Conservation (phyloP, 2,797 vertebrate genomes). For the Argya squamiceps region DNA sequence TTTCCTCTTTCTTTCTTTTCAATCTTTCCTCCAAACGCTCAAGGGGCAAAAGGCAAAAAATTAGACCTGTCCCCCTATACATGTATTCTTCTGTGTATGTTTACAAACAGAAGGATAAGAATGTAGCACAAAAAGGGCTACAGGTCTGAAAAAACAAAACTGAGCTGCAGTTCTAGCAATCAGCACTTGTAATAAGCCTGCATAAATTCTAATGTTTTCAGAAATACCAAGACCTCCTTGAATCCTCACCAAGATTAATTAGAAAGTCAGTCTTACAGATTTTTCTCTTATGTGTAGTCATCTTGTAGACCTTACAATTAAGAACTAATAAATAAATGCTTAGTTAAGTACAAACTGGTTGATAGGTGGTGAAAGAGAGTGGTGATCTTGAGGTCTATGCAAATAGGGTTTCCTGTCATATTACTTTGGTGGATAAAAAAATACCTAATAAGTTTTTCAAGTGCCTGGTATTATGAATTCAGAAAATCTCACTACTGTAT, state of each 20-base stretch:
- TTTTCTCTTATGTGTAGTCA: slow-evolving; percentile 79
- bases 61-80: not conserved
- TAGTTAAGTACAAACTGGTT: slow-evolving; percentile 73
- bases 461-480: slow-evolving; percentile 21
- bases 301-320: slow-evolving; percentile 72
- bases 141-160: slow-evolving; percentile 39
- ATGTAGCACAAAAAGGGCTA: not conserved
- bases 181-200: slow-evolving; percentile 28
- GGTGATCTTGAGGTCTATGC: slow-evolving; percentile 64
- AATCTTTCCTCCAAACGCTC: not conserved
- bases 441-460: slow-evolving; percentile 56
- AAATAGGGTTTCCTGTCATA: slow-evolving; percentile 60
- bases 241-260: slow-evolving; percentile 77
- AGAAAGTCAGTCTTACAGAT: slow-evolving; percentile 71
- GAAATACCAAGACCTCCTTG: slow-evolving; percentile 69
- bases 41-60: not conserved
- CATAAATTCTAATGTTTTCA: slow-evolving; percentile 67
- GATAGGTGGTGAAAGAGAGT: slow-evolving; percentile 72
- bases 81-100: not conserved
- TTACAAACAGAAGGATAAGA: not conserved
- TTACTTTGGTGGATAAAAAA: slow-evolving; percentile 68
- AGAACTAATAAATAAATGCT: slow-evolving; percentile 79
- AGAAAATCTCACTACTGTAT: not conserved
- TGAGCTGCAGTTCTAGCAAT: slow-evolving; percentile 38
- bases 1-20: not conserved